These are phyloP conservation scores for Enteromius unitaeniatus DNA, from an alignment of 2,797 vertebrate genomes.

Conservation along the genomic window DNA sequence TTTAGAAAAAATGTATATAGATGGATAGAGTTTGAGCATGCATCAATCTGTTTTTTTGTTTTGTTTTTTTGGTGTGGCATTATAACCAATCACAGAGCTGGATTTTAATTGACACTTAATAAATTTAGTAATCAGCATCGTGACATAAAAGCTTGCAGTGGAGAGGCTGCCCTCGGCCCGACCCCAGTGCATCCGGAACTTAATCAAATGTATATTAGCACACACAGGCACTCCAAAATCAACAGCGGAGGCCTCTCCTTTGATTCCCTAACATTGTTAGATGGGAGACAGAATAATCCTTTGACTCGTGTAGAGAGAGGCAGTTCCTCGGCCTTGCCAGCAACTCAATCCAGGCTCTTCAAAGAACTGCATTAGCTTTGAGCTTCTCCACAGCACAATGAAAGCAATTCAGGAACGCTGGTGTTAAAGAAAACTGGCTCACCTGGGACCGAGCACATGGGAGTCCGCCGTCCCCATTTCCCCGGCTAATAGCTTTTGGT, in stretches of 20 bases:
- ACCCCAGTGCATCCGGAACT: background rate
- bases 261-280: conserved; percentile 27
- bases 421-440: conserved; percentile 69
- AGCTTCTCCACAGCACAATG: conserved; percentile 60
- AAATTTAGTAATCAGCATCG: background rate
- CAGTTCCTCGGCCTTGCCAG: conserved; percentile 61
- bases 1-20: background rate
- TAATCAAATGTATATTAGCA: conserved; percentile 25
- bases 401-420: conserved; percentile 60
- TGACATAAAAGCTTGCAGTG: conserved; percentile 11
- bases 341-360: conserved; percentile 49
- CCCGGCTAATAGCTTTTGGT: conserved; percentile 68
- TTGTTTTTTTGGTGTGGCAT: background rate
- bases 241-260: conserved; percentile 14
- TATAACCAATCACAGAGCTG: background rate
- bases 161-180: conserved; percentile 16
- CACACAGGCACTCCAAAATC: conserved; percentile 42
- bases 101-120: conserved; percentile 38
- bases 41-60: background rate
- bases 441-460: conserved; percentile 62
- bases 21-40: background rate
- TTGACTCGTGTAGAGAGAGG: conserved; percentile 39
- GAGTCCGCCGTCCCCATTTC: conserved; percentile 60
- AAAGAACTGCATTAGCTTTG: conserved; percentile 65
- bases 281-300: conserved; percentile 41